Conservation (phyloP, 2,113 vertebrate genomes). For the Pristiophorus japonicus region DNA sequence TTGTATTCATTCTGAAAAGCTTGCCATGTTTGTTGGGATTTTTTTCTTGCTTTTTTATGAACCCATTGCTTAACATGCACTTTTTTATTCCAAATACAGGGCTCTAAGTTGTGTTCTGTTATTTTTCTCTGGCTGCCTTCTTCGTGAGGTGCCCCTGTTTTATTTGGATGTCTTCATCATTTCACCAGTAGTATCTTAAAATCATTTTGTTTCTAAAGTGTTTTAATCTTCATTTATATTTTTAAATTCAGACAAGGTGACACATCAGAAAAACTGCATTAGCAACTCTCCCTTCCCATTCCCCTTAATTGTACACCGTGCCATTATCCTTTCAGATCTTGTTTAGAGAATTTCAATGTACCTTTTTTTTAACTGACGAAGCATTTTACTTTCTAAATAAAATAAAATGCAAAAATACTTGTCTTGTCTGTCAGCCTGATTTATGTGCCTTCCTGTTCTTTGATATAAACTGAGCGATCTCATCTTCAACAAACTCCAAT, state of each 20-base stretch:
- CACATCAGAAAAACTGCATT: conserved; percentile 17
- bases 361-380: conserved; percentile 22
- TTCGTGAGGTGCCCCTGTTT: not conserved
- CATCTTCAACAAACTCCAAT: conserved; percentile 29
- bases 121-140: not conserved
- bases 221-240: conserved; percentile 19
- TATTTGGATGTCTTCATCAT: not conserved
- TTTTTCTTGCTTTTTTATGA: not conserved
- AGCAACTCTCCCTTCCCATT: conserved; percentile 20
- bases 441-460: conserved; percentile 30
- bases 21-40: not conserved
- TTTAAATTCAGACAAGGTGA: conserved; percentile 5
- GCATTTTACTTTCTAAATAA: conserved; percentile 35
- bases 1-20: not conserved
- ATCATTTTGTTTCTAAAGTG: conserved; percentile 11
- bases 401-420: conserved; percentile 33
- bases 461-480: conserved; percentile 9
- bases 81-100: conserved; percentile 15
- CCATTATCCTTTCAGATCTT: conserved; percentile 27
- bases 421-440: conserved; percentile 36
- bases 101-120: not conserved
- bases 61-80: not conserved
- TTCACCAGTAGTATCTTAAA: not conserved
- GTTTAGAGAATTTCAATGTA: conserved; percentile 30
- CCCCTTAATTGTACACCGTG: conserved; percentile 29